Base-by-base conservation (phyloP, 2,113 vertebrate species). In the Forbesichthys papilliferus region DNA sequence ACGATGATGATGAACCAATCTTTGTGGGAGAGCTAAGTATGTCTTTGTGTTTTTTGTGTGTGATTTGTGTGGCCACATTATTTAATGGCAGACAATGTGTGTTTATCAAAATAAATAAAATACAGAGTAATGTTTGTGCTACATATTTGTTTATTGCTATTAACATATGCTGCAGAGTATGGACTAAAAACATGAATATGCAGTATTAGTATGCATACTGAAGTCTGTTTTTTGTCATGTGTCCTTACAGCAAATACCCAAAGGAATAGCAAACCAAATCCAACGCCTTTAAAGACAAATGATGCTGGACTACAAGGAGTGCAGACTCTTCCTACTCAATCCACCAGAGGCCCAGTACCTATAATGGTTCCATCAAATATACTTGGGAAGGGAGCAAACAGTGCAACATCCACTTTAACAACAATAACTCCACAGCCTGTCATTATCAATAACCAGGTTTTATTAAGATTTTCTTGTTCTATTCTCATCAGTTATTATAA, bases 21-120 rank as follows among this genome's bases (percentile, higher is more conserved):
- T 99, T 99, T 75, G 94, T 99, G 72, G 96, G 96, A 58, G 98
- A 98, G 79, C 95, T 98, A 77, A 84, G 95, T 90, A 95, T 92
- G 90, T 95, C 3, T 36, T 65, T 0, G 9, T 80, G 16, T 49
- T 5, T 9, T 11, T 11, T 58, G 11, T 58, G 5, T 51, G 13
- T 51, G 10, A 51, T 51, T 51, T 51, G 49, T 42, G 36, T 42
- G 36, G 0, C 5, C 7, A 1, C 36, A 42, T 6, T 42, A 27
- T 27, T 27, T 27, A 27, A 42, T 5, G 36, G 1, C 4, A 42
- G 36, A 4, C 36, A 8, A 42, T 8, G 36, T 6, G 4, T 42
- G 4, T 42, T 7, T 27, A 27, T 27, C 27, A 27, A 27, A 27
- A 27, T 27, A 27, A 27, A 27, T 27, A 20, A 20, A 20, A 20